A percentile compares a stretch with the other conserved stretches of the same genome.
Evolutionary conservation across 53 echinoderm and acorn worm genomes (phyloP).

Genomic region (Echinometra lucunter): DNA sequence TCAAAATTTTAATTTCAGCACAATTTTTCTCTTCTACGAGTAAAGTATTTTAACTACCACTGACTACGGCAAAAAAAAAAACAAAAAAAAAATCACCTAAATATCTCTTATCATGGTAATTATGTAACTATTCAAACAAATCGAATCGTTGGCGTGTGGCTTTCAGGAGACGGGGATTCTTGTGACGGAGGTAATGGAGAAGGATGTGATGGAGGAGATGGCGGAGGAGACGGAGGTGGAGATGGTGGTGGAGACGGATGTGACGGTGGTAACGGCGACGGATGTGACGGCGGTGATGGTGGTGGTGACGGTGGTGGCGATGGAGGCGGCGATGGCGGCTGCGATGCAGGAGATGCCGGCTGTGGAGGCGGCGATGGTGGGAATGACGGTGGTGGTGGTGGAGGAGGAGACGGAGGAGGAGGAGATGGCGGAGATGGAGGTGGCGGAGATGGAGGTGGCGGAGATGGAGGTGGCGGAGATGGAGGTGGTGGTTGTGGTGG

Average conservation of each 20-base stretch:
- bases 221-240: not conserved
- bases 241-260: constrained; percentile 4
- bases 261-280: not conserved
- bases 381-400: not conserved
- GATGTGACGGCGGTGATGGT: not conserved
- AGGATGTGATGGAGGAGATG: not conserved
- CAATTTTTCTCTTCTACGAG: too few relatives aligned
- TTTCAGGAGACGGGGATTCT: not conserved
- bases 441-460: not conserved
- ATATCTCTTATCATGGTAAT: not conserved
- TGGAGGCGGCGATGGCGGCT: not conserved
- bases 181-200: constrained; percentile 39
- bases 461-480: constrained; percentile 24
- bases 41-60: too few relatives aligned
- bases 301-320: not conserved
- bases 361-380: constrained; percentile 26
- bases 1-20: too few relatives aligned
- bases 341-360: not conserved
- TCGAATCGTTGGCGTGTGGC: not conserved
- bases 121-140: not conserved
- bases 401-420: not conserved
- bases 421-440: constrained; percentile 28
- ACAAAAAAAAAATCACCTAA: too few relatives aligned
- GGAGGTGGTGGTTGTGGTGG: constrained; percentile 45
- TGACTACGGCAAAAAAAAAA: too few relatives aligned